Evolutionary conservation across 2,797 vertebrate genomes (phyloP).

Genomic region (Adrianichthys oophorus): DNA sequence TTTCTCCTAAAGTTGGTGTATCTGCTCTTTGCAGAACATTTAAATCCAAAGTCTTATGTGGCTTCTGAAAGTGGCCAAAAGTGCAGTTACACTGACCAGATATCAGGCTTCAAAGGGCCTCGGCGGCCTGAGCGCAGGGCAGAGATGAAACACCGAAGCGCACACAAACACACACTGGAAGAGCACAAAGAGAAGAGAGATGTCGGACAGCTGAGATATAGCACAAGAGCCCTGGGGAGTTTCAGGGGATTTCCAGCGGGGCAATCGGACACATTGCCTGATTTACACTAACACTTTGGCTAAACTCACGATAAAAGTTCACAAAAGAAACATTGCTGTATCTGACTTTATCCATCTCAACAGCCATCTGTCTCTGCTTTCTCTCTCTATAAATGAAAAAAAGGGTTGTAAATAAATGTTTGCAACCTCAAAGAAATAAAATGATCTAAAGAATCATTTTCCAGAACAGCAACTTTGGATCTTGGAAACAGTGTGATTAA

Average conservation of each 20-base stretch:
- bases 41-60: conserved; percentile 40
- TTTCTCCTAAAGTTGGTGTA: conserved; percentile 4
- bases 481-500: neutral
- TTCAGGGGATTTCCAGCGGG: conserved; percentile 77
- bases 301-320: conserved; percentile 76
- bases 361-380: conserved; percentile 39
- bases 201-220: conserved; percentile 72
- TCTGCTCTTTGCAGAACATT: conserved; percentile 32
- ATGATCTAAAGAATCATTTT: neutral
- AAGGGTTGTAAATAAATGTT: conserved; percentile 3
- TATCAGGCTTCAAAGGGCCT: conserved; percentile 58
- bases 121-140: conserved; percentile 26
- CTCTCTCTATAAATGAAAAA: conserved; percentile 21
- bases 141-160: conserved; percentile 39
- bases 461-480: neutral
- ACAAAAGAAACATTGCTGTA: conserved; percentile 60
- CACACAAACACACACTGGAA: conserved; percentile 27
- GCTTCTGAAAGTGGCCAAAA: conserved; percentile 54
- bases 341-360: conserved; percentile 56
- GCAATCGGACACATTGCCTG: conserved; percentile 70
- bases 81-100: conserved; percentile 62
- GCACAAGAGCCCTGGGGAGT: conserved; percentile 68
- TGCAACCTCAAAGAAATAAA: neutral
- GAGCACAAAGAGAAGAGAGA: conserved; percentile 24
- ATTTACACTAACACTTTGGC: conserved; percentile 77